These are phyloP conservation scores for Notiomystis cincta DNA, from an alignment of 2,113 vertebrate genomes.

Conservation along the genomic window DNA sequence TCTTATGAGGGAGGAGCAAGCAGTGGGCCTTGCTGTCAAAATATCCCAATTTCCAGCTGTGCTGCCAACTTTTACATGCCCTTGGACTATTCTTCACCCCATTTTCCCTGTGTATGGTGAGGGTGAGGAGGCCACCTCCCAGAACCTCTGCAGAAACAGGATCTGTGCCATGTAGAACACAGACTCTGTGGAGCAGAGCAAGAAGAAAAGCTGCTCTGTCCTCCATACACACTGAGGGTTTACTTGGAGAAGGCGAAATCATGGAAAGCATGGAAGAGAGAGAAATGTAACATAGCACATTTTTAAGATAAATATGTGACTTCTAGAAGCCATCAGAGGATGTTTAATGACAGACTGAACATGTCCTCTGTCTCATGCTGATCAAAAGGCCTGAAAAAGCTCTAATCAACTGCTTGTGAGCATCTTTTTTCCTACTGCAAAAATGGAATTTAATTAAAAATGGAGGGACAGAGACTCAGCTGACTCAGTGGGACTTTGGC, in stretches of 20 bases:
- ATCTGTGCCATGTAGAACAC: neutral
- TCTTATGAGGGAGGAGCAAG: neutral
- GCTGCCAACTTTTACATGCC: neutral
- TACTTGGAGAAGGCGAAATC: neutral
- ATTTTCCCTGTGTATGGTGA: neutral
- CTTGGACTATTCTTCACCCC: neutral
- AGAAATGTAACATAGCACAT: neutral
- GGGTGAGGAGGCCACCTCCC: neutral
- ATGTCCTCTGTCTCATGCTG: neutral
- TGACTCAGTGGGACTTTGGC: slow-evolving; percentile 3
- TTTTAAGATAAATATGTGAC: neutral
- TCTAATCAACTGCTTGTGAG: neutral
- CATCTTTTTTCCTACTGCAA: neutral
- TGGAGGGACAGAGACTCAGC: neutral
- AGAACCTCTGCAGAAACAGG: neutral
- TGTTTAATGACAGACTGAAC: neutral
- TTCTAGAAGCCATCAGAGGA: neutral
- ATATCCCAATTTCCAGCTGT: neutral
- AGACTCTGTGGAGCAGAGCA: neutral
- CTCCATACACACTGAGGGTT: neutral
- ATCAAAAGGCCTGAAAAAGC: neutral
- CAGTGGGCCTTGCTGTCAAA: neutral
- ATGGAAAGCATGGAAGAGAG: neutral
- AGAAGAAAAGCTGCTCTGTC: neutral
- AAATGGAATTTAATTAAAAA: slow-evolving; percentile 16